Evolutionary conservation across 2,888 invertebrate species (phyloP).

Genomic region (Lutraria lutraria): DNA sequence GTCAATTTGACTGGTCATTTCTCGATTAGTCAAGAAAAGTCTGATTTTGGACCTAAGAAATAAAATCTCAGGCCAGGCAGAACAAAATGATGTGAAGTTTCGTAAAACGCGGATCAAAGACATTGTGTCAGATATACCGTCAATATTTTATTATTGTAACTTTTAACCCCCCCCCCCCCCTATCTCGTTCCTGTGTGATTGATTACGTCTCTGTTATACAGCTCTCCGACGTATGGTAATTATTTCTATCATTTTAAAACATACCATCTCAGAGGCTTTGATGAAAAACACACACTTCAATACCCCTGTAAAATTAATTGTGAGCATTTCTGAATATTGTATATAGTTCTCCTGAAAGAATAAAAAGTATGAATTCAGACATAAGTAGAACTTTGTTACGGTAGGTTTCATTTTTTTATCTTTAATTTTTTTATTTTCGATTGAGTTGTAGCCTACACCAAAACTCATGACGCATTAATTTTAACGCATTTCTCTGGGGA

Average conservation of each 20-base stretch:
- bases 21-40: neutral
- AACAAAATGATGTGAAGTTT: neutral
- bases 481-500: no score
- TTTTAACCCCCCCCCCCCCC: neutral
- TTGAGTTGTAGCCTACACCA: neutral
- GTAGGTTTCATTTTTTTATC: neutral
- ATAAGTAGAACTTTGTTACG: neutral
- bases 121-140: neutral
- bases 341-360: neutral
- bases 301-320: neutral
- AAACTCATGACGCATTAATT: no score
- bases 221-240: neutral
- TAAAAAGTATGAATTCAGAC: neutral
- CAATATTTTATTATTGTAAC: neutral
- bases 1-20: neutral
- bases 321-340: neutral
- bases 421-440: neutral
- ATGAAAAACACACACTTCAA: neutral
- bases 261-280: neutral
- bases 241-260: conserved; percentile 19
- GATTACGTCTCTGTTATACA: neutral
- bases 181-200: neutral
- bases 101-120: neutral
- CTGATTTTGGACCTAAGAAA: neutral
- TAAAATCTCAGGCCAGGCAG: neutral